Conservation (phyloP, 2,888 invertebrate species). For the Xiphydria camelus region DNA sequence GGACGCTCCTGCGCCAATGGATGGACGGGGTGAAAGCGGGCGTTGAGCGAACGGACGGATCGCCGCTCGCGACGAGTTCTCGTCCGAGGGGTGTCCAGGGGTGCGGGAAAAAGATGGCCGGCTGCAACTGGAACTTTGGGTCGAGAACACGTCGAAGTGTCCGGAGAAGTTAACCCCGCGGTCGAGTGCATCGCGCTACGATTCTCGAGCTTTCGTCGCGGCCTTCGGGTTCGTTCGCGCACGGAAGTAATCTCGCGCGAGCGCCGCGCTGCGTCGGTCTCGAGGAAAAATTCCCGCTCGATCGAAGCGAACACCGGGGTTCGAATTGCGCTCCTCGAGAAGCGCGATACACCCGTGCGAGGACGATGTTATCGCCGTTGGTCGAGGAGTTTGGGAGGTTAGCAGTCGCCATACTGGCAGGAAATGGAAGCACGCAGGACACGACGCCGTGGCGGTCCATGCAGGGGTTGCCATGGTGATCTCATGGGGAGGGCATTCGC, state of each 20-base stretch:
- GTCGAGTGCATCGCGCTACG: too few species aligned
- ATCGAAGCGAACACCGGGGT: too few species aligned
- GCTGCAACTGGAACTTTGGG: not conserved
- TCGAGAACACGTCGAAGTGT: not conserved
- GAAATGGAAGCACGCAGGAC: constrained; percentile 49
- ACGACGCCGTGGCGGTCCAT: constrained; percentile 48
- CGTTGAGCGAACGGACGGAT: constrained; percentile 1
- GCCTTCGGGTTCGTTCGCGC: too few species aligned
- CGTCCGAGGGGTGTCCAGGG: too few species aligned
- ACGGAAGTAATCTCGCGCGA: too few species aligned
- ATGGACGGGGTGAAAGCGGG: not conserved
- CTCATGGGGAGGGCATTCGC: constrained; percentile 49
- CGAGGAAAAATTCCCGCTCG: too few species aligned
- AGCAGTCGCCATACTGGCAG: constrained; percentile 53
- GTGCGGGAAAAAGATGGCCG: not conserved
- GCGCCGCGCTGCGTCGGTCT: too few species aligned
- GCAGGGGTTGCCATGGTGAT: constrained; percentile 57
- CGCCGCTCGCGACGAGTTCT: not conserved
- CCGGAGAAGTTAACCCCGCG: not conserved
- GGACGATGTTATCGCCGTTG: not conserved
- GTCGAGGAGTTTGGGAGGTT: constrained; percentile 39
- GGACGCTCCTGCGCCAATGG: constrained; percentile 12
- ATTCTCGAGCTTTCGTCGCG: too few species aligned
- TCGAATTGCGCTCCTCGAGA: too few species aligned
- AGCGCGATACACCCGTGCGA: too few species aligned